A percentile compares a stretch with the other conserved stretches of the same genome.
phyloP scores from a whole-genome alignment of 2,113 vertebrate genomes.

The Mesoclemmys tuberculata region DNA sequence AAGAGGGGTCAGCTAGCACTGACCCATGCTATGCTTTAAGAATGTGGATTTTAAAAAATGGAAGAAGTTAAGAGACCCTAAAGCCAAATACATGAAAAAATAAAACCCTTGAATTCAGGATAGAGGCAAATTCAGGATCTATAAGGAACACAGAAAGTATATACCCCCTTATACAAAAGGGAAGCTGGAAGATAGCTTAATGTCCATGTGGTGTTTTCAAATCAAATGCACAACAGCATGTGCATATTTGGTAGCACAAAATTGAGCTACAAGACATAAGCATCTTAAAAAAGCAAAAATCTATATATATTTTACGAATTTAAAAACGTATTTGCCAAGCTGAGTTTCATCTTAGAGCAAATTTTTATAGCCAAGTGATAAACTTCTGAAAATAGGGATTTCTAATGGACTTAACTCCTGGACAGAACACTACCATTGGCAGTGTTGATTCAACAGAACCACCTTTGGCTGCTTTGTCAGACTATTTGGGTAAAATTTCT shows the following conservation, averaged over 20 bases:
- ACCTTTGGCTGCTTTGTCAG: background rate
- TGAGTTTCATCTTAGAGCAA: constrained; percentile 53
- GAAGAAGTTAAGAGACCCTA: background rate
- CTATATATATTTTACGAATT: constrained; percentile 20
- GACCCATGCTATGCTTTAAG: background rate
- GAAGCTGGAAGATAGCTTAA: background rate
- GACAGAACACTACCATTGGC: background rate
- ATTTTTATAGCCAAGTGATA: constrained; percentile 34
- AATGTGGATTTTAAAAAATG: constrained; percentile 14
- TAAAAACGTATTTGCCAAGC: constrained; percentile 38
- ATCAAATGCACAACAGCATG: background rate
- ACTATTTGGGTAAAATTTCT: background rate
- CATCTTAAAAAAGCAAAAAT: too few relatives aligned
- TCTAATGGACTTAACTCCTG: constrained; percentile 25
- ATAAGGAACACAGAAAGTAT: background rate
- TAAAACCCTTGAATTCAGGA: background rate
- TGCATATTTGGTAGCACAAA: background rate
- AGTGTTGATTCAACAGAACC: background rate
- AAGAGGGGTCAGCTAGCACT: background rate
- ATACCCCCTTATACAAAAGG: background rate
- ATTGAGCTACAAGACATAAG: constrained; percentile 13
- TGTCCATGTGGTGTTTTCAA: background rate
- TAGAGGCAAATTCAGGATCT: constrained; percentile 1
- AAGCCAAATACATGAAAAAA: background rate
- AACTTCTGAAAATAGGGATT: constrained; percentile 17